Evolutionary conservation across 2,113 vertebrate genomes (phyloP).

Genomic region (Rhabdornis inornatus): DNA sequence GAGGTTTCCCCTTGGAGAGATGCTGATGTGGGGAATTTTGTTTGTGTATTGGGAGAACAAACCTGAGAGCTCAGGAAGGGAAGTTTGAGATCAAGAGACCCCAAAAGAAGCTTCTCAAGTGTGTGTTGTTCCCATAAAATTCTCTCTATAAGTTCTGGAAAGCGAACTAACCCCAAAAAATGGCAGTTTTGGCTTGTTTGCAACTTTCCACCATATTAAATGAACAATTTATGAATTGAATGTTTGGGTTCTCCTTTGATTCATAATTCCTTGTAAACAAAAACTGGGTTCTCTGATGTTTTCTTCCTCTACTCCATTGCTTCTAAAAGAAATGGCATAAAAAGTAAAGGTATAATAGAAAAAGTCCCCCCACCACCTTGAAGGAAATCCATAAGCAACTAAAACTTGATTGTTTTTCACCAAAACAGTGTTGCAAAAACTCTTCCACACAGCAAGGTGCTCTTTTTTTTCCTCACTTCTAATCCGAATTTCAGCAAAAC

Average conservation of each 20-base stretch:
- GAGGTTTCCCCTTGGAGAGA: background rate
- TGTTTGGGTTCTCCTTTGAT: background rate
- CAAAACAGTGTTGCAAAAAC: accelerated
- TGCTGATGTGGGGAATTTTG: background rate
- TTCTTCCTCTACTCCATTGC: background rate
- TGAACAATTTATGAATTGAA: background rate
- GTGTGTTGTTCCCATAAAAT: background rate
- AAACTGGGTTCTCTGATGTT: background rate
- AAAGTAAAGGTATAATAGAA: background rate
- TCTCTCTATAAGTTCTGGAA: background rate
- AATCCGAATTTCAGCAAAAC: background rate
- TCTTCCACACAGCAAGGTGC: accelerated
- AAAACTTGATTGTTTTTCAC: background rate
- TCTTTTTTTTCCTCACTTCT: background rate
- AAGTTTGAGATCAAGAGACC: background rate
- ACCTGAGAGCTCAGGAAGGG: background rate
- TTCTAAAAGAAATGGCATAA: background rate
- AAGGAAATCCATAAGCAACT: background rate
- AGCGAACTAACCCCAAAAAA: background rate
- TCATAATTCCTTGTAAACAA: background rate
- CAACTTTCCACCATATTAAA: background rate
- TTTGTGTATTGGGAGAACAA: background rate
- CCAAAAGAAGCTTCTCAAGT: background rate
- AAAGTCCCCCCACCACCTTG: background rate
- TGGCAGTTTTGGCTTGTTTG: background rate